Base-by-base conservation (phyloP, 1,140 invertebrate species). In the Drosophila carrolli region DNA sequence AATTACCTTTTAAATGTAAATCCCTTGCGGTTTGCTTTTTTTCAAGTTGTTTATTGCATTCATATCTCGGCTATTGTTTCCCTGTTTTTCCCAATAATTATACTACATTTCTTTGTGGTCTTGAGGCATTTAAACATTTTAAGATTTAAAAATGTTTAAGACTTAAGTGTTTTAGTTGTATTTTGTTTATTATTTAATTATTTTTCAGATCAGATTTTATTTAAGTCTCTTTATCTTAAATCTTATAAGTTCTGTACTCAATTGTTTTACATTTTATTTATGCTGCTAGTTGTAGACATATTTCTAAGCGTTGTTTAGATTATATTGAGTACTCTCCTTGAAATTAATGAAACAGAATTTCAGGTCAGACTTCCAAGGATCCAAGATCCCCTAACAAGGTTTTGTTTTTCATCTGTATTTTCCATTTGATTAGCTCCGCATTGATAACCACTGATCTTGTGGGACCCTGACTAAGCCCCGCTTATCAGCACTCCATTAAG, bases 1-100 rank as follows among this genome's bases (percentile, higher is more conserved):
- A 54, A 68, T 68, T 68, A 44, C 61, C 9, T 54, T 46, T 23
- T 38, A 53, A 68, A 53, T 67, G 44, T 65, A 63, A 65, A 63
- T 63, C 58, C 48, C 63, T 46, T 41, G 59, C 35, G 44, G 44
- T 27, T 38, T 41, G 37, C 53, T 14, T 13, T 41, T 9, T 27
- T 6, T n/a, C 13, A 6, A 41, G 7, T 32, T 63, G 16, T 65
- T 50, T 65, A 46, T 65, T 46, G 61, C 41, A 16, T 19, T 0
- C 16, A 43, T 11, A 27, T 43, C 54, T 23, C 9, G 23, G 14
- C 38, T n/a, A 23, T 62, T 62, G 60, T 62, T 62, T 5, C 14
- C 54, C 9, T 6, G 37, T n/a, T 41, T 55, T 62, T 58, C 10
- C 54, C 16, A 60, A 43, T 43, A 60, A 62, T 4, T 62, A 13